phyloP scores from a whole-genome alignment of 2,888 invertebrate genomes.

The Platycheirus rosarum region DNA sequence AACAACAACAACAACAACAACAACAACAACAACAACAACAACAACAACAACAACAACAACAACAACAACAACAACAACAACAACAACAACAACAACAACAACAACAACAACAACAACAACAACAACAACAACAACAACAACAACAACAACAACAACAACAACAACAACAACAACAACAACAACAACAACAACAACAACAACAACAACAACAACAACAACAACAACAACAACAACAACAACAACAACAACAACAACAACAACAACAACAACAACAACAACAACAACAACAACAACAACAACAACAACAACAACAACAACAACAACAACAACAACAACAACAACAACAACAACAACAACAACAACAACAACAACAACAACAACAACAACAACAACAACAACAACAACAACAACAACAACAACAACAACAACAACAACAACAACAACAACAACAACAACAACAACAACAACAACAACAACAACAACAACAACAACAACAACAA shows the following conservation, averaged over 20 bases:
- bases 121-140: background rate
- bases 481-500: no score
- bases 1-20: background rate
- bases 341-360: no score
- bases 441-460: no score
- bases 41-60: background rate
- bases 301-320: no score
- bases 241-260: background rate
- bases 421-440: no score
- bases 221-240: background rate
- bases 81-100: background rate
- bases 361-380: no score
- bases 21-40: background rate
- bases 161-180: background rate
- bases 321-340: no score
- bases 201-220: background rate
- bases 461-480: no score
- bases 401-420: no score
- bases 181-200: background rate
- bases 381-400: no score
- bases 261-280: background rate
- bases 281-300: background rate
- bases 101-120: background rate
- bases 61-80: background rate
- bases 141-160: background rate